Conservation (phyloP, 2,797 vertebrate genomes). For the Halcyon chelicuti region DNA sequence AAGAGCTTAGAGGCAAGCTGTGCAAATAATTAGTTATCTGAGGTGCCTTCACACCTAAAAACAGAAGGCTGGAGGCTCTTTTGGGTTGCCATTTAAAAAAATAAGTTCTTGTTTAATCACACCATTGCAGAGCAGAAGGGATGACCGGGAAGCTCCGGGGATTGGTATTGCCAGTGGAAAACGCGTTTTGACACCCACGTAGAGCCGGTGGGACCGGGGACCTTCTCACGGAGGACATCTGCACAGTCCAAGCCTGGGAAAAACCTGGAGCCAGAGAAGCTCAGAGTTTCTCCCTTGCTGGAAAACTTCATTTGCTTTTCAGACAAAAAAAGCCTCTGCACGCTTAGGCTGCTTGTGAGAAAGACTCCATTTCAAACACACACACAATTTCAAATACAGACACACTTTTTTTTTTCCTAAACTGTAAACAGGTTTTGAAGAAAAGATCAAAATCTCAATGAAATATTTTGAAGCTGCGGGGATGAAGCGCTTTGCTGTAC, state of each 20-base stretch:
- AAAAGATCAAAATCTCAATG: conserved; percentile 60
- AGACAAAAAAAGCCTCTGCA: not conserved
- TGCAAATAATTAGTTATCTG: conserved; percentile 53
- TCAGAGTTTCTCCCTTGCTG: not conserved
- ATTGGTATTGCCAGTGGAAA: not conserved
- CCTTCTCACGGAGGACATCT: fast-evolving
- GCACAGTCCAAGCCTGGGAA: not conserved
- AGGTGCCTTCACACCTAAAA: not conserved
- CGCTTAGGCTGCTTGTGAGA: not conserved
- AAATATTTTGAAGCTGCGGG: conserved; percentile 45
- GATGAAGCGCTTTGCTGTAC: not conserved
- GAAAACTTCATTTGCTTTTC: not conserved
- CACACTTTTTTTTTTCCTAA: not conserved
- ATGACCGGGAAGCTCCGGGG: not conserved
- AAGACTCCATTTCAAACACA: conserved; percentile 1
- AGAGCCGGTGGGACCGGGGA: not conserved
- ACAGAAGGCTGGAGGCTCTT: not conserved
- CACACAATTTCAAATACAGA: not conserved
- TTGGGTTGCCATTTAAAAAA: not conserved
- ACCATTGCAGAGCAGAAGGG: not conserved
- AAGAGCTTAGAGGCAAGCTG: conserved; percentile 41
- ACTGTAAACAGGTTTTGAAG: conserved; percentile 64
- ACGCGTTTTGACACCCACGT: not conserved
- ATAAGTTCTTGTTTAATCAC: not conserved
- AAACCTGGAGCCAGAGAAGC: not conserved